Evolutionary conservation across 92 coral and sea anemone genomes (phyloP).

Genomic region (Blastomussa wellsi): DNA sequence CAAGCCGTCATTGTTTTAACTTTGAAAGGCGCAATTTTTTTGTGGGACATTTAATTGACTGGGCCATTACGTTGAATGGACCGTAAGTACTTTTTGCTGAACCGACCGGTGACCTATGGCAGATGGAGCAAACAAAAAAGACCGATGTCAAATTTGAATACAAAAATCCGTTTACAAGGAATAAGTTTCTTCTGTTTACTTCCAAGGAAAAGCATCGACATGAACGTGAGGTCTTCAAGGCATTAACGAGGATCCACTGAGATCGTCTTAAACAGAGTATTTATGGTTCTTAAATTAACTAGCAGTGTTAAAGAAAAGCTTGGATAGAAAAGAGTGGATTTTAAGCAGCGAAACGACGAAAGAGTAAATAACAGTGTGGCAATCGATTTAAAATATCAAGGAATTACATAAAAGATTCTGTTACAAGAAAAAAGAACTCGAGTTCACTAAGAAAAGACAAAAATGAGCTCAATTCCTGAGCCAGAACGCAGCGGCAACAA

Average conservation of each 20-base stretch:
- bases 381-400: too few relatives aligned
- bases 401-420: too few relatives aligned
- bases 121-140: background rate
- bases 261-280: background rate
- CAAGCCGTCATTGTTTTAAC: background rate
- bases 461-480: conserved; percentile 36
- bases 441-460: background rate
- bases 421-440: background rate
- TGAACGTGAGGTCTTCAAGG: background rate
- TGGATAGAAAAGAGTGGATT: background rate
- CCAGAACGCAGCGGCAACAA: background rate
- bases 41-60: background rate
- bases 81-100: background rate
- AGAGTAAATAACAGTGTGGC: background rate
- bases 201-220: background rate
- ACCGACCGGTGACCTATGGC: background rate
- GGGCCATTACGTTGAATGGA: background rate
- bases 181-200: background rate
- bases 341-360: background rate
- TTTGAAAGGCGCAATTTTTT: background rate
- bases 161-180: background rate
- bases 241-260: background rate
- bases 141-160: background rate
- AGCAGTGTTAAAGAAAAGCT: background rate
- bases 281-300: background rate